phyloP scores from a whole-genome alignment of 1,140 invertebrate species.

The Coelopa frigida region DNA sequence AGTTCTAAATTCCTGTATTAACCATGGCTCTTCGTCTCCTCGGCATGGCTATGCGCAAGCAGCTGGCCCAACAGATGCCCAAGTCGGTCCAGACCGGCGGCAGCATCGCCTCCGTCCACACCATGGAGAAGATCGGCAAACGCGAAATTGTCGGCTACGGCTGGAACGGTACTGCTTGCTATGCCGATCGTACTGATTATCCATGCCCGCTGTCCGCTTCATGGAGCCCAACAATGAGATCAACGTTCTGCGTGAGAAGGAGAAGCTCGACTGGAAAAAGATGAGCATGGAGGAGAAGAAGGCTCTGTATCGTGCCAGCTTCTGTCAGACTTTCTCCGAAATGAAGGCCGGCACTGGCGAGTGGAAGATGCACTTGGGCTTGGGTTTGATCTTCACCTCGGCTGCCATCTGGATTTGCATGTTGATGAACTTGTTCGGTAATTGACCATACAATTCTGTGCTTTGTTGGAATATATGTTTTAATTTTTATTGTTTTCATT shows the following conservation, averaged over 20 bases:
- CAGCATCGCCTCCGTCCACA: conserved; percentile 35
- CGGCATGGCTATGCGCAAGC: conserved; percentile 28
- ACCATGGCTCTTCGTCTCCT: conserved; percentile 40
- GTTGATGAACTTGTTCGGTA: conserved; percentile 65
- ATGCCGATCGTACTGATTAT: conserved; percentile 70
- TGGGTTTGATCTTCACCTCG: conserved; percentile 50
- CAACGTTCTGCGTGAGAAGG: conserved; percentile 74
- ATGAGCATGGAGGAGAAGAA: conserved; percentile 88
- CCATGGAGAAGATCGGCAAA: conserved; percentile 59
- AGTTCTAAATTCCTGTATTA: conserved; percentile 13
- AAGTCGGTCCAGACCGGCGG: conserved; percentile 22
- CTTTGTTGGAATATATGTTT: conserved; percentile 1
- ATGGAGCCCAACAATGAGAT: conserved; percentile 57
- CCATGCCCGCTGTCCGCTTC: conserved; percentile 87
- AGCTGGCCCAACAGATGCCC: conserved; percentile 30
- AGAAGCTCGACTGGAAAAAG: conserved; percentile 92
- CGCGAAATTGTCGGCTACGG: conserved; percentile 89
- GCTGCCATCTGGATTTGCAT: conserved; percentile 63
- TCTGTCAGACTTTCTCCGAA: conserved; percentile 89
- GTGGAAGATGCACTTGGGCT: conserved; percentile 74
- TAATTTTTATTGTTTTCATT: conserved; percentile 4
- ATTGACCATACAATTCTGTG: conserved; percentile 26
- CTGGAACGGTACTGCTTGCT: conserved; percentile 70
- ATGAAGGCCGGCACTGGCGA: conserved; percentile 78
- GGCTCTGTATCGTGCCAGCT: conserved; percentile 81